phyloP scores from a whole-genome alignment of 2,113 vertebrate species.

The Silurus glanis region DNA sequence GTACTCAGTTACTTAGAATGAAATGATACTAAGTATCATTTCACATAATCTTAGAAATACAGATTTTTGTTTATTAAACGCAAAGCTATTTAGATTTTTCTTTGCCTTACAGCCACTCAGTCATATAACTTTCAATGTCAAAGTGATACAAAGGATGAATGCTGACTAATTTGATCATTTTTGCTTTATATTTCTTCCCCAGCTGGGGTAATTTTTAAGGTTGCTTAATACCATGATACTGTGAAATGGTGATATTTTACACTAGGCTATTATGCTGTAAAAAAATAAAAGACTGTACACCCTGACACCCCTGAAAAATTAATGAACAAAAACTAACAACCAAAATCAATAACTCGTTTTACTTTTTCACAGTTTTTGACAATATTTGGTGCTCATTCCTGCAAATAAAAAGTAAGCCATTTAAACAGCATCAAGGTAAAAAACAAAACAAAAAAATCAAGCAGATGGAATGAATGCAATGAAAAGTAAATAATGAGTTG shows the following conservation, averaged over 20 bases:
- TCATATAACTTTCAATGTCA: background rate
- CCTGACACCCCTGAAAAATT: background rate
- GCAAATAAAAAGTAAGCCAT: background rate
- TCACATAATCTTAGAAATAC: background rate
- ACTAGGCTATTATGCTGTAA: background rate
- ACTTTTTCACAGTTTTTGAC: background rate
- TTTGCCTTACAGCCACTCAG: background rate
- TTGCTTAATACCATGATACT: background rate
- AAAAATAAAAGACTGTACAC: background rate
- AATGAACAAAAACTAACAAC: background rate
- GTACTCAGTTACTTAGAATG: background rate
- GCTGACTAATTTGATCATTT: background rate
- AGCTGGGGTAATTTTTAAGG: background rate
- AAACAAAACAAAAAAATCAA: background rate
- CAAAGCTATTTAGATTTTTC: background rate
- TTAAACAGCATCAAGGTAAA: conserved; percentile 42
- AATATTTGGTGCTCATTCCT: no score
- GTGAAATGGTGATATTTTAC: background rate
- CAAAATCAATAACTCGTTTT: background rate
- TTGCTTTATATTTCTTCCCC: background rate
- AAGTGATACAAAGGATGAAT: background rate
- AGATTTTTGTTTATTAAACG: background rate
- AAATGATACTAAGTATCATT: no score
- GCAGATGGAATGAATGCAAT: conserved; percentile 73
- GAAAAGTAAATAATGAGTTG: conserved; percentile 84